Base-by-base conservation (phyloP, 2,888 invertebrate genomes). In the Oxyteleia sp. region DNA sequence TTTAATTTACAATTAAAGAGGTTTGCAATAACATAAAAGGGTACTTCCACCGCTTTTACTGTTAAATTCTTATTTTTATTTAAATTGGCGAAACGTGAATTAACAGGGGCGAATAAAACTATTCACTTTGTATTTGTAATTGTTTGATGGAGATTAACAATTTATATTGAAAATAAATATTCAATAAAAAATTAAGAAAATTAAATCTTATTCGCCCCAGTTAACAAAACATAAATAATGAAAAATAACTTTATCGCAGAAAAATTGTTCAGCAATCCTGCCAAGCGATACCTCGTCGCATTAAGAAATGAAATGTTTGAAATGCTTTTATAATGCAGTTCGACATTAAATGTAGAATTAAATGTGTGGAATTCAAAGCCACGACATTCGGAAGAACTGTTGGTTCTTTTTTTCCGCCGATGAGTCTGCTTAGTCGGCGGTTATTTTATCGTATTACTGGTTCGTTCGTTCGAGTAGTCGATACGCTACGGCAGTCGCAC, bases 391-490 rank as follows among this genome's bases (percentile, higher is more conserved):
- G n/a, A n/a, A n/a, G n/a, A n/a, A n/a, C n/a, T n/a, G n/a, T n/a
- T n/a, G n/a, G n/a, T 26, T 26, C 26, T 26, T 26, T 57, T 45
- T 13, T 13, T 43, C 18, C 57, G 35, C 45, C 55, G 63, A 63
- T 53, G 63, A 69, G 76, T 76, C 71, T 81, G 86, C 84, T 85
- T 85, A 78, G 71, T 69, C 79, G 57, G 79, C 86, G 82, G 78
- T 85, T 85, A 86, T 84, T 86, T 86, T 84, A 86, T 86, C 83
- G 83, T 57, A 82, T 85, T 85, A 82, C 74, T 55, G 49, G 41
- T 59, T 78, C 66, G 83, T 76, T 61, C 72, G 51, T 51, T 72
- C 66, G 69, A 63, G 71, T 75, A 81, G 78, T 80, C 82, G 72
- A 68, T 57, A 57, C 66, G 78, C 45, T 20, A 66, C 59, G 59